A percentile compares a stretch with the other conserved stretches of the same genome.
Evolutionary conservation across 2,888 invertebrate species (phyloP).

Genomic region (Eurytoma adleriae): DNA sequence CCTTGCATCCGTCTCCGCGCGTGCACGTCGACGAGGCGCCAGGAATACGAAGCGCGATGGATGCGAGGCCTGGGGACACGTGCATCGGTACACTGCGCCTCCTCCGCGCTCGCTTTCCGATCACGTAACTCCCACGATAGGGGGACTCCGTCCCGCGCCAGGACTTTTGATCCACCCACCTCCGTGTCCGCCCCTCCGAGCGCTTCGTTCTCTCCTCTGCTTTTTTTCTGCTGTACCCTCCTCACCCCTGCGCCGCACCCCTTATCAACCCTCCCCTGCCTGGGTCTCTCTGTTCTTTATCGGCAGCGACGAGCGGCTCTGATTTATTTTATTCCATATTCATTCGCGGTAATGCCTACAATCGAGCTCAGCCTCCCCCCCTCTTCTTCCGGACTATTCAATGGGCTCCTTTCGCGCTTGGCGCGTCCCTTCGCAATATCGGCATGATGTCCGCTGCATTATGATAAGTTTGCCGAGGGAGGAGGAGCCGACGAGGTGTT

Average conservation of each 20-base stretch:
- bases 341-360: constrained; percentile 36
- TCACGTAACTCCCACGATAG: constrained; percentile 49
- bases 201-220: background rate
- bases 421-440: background rate
- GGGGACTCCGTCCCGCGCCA: background rate
- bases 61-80: constrained; percentile 28
- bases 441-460: background rate
- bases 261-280: background rate
- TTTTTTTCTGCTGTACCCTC: constrained; percentile 14
- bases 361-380: constrained; percentile 11
- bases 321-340: constrained; percentile 48
- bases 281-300: background rate
- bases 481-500: background rate
- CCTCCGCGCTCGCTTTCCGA: constrained; percentile 46
- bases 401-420: background rate
- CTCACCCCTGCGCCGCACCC: constrained; percentile 13
- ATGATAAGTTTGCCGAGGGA: background rate
- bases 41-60: constrained; percentile 9
- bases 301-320: background rate
- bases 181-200: background rate
- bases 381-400: background rate
- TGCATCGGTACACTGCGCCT: constrained; percentile 26
- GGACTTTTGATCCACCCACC: constrained; percentile 5
- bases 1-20: background rate
- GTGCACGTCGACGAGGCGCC: background rate